A percentile compares a stretch with the other conserved stretches of the same genome.
phyloP scores from a whole-genome alignment of 2,797 vertebrate species.

The Pampus argenteus region DNA sequence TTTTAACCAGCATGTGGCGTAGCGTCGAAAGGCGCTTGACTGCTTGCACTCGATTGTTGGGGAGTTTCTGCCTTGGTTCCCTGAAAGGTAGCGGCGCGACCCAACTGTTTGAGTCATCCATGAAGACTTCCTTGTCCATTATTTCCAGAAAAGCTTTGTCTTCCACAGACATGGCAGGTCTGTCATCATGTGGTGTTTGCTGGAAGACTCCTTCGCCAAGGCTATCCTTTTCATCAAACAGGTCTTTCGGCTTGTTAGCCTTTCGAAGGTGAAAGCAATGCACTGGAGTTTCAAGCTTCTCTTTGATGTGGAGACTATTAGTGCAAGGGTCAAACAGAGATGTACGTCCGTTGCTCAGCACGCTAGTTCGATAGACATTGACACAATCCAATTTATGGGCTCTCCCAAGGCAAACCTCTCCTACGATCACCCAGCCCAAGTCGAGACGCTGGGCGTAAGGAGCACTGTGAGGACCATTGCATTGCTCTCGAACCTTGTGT shows the following conservation, averaged over 20 bases:
- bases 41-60: background rate
- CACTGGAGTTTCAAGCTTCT: background rate
- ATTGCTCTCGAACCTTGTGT: conserved; percentile 3
- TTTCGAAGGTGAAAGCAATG: background rate
- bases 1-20: no score
- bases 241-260: background rate
- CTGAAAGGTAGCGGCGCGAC: background rate
- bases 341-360: background rate
- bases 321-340: conserved; percentile 13
- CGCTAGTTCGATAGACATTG: background rate
- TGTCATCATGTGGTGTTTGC: background rate
- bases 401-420: conserved; percentile 29
- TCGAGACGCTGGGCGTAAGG: conserved; percentile 12
- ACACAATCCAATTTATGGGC: background rate
- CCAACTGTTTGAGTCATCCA: conserved; percentile 12
- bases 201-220: conserved; percentile 3
- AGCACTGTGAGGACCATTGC: background rate
- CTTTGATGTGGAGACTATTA: conserved; percentile 1
- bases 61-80: background rate
- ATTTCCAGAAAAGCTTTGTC: background rate
- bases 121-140: background rate
- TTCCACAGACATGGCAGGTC: background rate
- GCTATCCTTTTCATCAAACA: background rate
- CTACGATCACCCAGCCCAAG: conserved; percentile 19
- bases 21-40: background rate